Evolutionary conservation across 2,113 vertebrate species (phyloP), one percentile per base, ranked within the genome.

Genomic region (Nestor notabilis): DNA sequence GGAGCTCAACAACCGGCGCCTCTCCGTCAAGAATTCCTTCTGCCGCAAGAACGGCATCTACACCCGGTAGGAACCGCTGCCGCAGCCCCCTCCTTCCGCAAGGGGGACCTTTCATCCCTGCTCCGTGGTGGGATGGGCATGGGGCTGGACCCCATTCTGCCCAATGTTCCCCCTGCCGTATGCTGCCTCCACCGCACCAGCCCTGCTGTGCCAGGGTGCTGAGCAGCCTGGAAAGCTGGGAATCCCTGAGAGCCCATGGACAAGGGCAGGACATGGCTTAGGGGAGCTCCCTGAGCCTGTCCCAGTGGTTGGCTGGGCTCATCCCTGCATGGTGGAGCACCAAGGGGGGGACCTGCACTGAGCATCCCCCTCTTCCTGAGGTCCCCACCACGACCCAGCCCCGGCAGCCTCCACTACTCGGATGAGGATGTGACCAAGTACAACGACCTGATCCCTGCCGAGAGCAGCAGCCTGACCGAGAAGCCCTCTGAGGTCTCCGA

Each of bases 401-500:
- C 99, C 0, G 99, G 99, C 87, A 99, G 99, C 70, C 98, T 99
- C 24, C 99, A 99, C 98, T 99, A 99, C 89, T 99, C 99, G 0
- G 99, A 99, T 3, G 99, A 99, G 96, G 99, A 99, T 0, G 99
- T 99, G 88, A 99, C 99, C 98, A 99, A 99, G 92, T 99, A 99
- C 98, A 99, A 99, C 0, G 99, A 99, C 97, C 98, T 99, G 94
- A 99, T 99, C 97, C 99, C 99, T 0, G 99, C 99, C 0, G 99
- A 99, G 98, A 99, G 99, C 98, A 99, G 99, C 98, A 99, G 99
- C 94, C 98, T 99, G 83, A 99, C 99, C 0, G 99, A 99, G 96
- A 99, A 99, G 80, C 99, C 99, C 63, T 99, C 99, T 0, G 99
- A 99, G 89, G 98, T 99, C 95, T 99, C 99, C 0, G 99, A 99